phyloP scores from a whole-genome alignment of 2,888 invertebrate species.

The Smittia aterrima region DNA sequence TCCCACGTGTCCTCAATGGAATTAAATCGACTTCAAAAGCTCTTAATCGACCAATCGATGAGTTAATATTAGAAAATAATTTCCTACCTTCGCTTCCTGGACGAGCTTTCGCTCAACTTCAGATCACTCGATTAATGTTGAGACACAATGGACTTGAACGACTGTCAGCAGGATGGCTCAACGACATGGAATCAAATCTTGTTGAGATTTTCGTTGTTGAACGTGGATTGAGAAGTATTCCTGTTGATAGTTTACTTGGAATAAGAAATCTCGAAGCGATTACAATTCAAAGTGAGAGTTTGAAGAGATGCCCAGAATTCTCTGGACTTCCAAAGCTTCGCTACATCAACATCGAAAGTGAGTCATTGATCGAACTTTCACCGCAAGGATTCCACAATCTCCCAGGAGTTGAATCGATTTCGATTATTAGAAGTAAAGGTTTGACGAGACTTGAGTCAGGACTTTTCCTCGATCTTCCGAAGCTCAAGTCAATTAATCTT shows the following conservation, averaged over 20 bases:
- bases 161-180: slow-evolving; percentile 77
- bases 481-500: slow-evolving; percentile 70
- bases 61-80: slow-evolving; percentile 83
- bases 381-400: slow-evolving; percentile 69
- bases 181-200: slow-evolving; percentile 71
- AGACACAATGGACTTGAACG: slow-evolving; percentile 80
- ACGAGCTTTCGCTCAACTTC: slow-evolving; percentile 71
- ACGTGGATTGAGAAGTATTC: slow-evolving; percentile 73
- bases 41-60: slow-evolving; percentile 72
- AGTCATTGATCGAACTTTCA: slow-evolving; percentile 63
- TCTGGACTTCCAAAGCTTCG: slow-evolving; percentile 68
- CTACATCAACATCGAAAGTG: slow-evolving; percentile 72
- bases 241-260: slow-evolving; percentile 73
- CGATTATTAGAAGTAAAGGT: slow-evolving; percentile 67
- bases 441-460: slow-evolving; percentile 70
- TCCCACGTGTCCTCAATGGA: slow-evolving; percentile 72
- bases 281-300: slow-evolving; percentile 73
- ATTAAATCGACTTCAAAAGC: slow-evolving; percentile 67
- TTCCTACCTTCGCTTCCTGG: slow-evolving; percentile 82
- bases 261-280: slow-evolving; percentile 76
- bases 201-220: slow-evolving; percentile 84
- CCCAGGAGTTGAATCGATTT: slow-evolving; percentile 70
- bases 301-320: slow-evolving; percentile 74
- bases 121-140: slow-evolving; percentile 75
- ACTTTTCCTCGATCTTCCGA: slow-evolving; percentile 66